phyloP scores from a whole-genome alignment of 2,113 vertebrate species.

The Oncorhynchus keta region DNA sequence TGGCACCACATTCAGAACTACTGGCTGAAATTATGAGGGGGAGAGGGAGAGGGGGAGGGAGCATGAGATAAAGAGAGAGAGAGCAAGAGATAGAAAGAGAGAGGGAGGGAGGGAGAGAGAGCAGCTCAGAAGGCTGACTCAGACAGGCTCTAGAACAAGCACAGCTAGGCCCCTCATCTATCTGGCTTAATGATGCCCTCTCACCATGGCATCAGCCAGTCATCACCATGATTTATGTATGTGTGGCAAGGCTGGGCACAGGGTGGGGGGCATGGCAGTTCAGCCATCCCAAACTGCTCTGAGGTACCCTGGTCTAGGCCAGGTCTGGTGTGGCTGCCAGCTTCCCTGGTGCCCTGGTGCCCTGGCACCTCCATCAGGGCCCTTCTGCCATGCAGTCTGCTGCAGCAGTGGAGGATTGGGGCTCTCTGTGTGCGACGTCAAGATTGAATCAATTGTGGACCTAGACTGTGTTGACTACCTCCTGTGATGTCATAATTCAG shows the following conservation, averaged over 20 bases:
- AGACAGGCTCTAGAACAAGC: conserved; percentile 35
- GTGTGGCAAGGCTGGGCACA: conserved; percentile 39
- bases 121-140: conserved; percentile 49
- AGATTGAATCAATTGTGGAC: too few relatives aligned
- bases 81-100: background rate
- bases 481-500: too few relatives aligned
- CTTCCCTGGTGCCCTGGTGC: too few relatives aligned
- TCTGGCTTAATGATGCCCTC: conserved; percentile 58
- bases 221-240: conserved; percentile 54
- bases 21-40: conserved; percentile 9
- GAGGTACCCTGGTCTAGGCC: conserved; percentile 15
- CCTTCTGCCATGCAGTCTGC: conserved; percentile 4
- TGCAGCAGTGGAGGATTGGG: too few relatives aligned
- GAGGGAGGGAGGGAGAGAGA: background rate
- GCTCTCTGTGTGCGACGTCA: too few relatives aligned
- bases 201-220: conserved; percentile 51
- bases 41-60: too few relatives aligned
- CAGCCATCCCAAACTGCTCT: conserved; percentile 47
- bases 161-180: conserved; percentile 47
- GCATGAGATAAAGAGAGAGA: background rate
- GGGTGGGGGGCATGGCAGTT: conserved; percentile 50
- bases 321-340: too few relatives aligned
- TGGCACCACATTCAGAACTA: too few relatives aligned
- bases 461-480: too few relatives aligned
- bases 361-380: conserved; percentile 8